Conservation (phyloP, 2,797 vertebrate species). For the Lacerta bilineata region DNA sequence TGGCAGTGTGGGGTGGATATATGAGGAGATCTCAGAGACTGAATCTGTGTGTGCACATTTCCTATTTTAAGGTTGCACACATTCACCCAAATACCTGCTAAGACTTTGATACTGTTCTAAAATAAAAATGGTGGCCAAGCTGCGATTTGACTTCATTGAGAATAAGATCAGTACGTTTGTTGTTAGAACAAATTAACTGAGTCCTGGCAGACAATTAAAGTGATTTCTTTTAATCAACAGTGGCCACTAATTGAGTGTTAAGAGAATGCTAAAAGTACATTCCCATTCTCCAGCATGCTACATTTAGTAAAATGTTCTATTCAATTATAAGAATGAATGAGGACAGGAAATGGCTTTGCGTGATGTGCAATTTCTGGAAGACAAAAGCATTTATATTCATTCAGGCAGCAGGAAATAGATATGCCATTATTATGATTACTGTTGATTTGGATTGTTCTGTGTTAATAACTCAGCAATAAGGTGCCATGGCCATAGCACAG, state of each 20-base stretch:
- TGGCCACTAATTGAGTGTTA: background rate
- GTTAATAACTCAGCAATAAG: background rate
- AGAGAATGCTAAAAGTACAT: conserved; percentile 10
- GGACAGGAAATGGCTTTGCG: background rate
- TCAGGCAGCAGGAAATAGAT: background rate
- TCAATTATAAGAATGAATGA: background rate
- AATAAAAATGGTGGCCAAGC: background rate
- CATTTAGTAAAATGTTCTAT: background rate
- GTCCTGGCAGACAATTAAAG: background rate
- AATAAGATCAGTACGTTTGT: background rate
- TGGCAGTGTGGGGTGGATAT: too few relatives aligned
- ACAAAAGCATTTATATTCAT: background rate
- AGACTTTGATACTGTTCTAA: background rate
- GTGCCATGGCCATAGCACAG: too few relatives aligned
- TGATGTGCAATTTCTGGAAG: background rate
- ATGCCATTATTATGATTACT: background rate
- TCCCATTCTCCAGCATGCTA: background rate
- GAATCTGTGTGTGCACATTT: too few relatives aligned
- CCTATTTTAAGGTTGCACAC: too few relatives aligned
- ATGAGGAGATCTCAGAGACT: too few relatives aligned
- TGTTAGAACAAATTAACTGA: background rate
- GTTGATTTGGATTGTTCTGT: background rate
- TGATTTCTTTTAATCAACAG: background rate
- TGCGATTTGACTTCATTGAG: background rate
- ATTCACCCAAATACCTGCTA: background rate